A percentile compares a stretch with the other conserved stretches of the same genome.
These are phyloP conservation scores for Nibea albiflora DNA, from an alignment of 2,113 vertebrate genomes.

Conservation along the genomic window DNA sequence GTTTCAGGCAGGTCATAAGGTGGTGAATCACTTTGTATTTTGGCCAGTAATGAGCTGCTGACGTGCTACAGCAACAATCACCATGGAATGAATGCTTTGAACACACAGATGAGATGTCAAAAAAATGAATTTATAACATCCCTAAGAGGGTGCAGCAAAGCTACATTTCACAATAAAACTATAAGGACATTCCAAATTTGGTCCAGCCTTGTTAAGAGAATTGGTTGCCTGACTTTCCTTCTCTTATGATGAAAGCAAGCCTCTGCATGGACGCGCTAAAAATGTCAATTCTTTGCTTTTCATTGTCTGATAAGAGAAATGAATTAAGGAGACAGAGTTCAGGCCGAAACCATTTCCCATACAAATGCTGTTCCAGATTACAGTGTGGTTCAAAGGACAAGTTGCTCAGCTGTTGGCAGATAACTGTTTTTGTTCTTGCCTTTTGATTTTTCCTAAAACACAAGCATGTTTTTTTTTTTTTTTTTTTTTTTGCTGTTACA, in stretches of 20 bases:
- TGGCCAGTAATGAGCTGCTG: background rate
- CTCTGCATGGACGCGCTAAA: background rate
- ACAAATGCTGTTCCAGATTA: constrained; percentile 31
- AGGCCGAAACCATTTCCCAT: constrained; percentile 13
- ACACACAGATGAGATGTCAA: background rate
- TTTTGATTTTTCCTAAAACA: constrained; percentile 43
- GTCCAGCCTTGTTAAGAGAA: constrained; percentile 8
- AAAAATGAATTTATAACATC: background rate
- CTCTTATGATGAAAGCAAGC: constrained; percentile 30
- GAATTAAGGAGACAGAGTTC: constrained; percentile 5
- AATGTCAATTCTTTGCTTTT: constrained; percentile 27
- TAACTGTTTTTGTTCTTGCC: background rate
- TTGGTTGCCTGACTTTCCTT: constrained; percentile 22
- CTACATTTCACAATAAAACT: constrained; percentile 21
- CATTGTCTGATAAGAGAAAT: constrained; percentile 41
- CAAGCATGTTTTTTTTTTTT: constrained; percentile 30
- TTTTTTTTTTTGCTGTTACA: constrained; percentile 33
- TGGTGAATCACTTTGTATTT: background rate
- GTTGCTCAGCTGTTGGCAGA: constrained; percentile 43
- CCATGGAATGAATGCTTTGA: background rate
- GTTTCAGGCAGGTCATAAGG: background rate
- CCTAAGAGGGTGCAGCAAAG: background rate
- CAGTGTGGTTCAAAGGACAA: constrained; percentile 10
- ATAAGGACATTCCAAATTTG: constrained; percentile 4
- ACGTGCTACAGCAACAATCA: background rate